Evolutionary conservation across 2,888 invertebrate species (phyloP).

Genomic region (Cosmia pyralina): DNA sequence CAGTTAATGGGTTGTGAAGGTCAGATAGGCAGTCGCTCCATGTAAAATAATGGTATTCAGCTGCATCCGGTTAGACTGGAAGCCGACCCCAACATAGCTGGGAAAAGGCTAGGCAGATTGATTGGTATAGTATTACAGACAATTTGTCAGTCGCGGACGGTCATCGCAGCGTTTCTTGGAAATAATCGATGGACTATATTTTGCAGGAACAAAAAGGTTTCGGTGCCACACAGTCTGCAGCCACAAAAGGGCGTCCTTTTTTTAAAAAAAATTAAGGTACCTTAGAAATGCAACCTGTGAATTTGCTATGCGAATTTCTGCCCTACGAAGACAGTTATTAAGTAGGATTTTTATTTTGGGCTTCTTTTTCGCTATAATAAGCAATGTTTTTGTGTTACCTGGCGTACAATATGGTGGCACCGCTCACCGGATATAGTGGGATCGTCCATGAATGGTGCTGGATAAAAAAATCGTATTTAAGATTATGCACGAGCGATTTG

Average conservation of each 20-base stretch:
- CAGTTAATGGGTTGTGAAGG: too few species aligned
- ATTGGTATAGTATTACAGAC: slow-evolving; percentile 63
- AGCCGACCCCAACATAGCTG: too few species aligned
- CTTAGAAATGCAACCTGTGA: slow-evolving; percentile 83
- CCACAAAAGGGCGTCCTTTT: slow-evolving; percentile 84
- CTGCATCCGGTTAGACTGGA: too few species aligned
- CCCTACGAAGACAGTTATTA: slow-evolving; percentile 68
- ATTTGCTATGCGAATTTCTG: slow-evolving; percentile 68
- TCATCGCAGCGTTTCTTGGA: slow-evolving; percentile 80
- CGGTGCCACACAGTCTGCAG: slow-evolving; percentile 88
- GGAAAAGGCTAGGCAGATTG: too few species aligned
- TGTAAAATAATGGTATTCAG: too few species aligned
- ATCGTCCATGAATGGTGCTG: slow-evolving; percentile 78
- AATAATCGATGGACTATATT: slow-evolving; percentile 80
- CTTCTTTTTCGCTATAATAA: slow-evolving; percentile 77
- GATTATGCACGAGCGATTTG: slow-evolving; percentile 89
- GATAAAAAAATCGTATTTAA: slow-evolving; percentile 86
- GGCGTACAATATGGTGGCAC: slow-evolving; percentile 82
- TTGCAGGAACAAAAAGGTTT: slow-evolving; percentile 84
- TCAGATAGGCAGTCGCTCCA: too few species aligned
- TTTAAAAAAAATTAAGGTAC: slow-evolving; percentile 82
- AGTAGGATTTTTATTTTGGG: slow-evolving; percentile 67
- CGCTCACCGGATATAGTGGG: slow-evolving; percentile 85
- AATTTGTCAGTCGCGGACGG: slow-evolving; percentile 56
- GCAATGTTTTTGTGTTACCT: slow-evolving; percentile 82